phyloP scores from a whole-genome alignment of 92 coral and sea anemone genomes.

The Porites cylindrica region DNA sequence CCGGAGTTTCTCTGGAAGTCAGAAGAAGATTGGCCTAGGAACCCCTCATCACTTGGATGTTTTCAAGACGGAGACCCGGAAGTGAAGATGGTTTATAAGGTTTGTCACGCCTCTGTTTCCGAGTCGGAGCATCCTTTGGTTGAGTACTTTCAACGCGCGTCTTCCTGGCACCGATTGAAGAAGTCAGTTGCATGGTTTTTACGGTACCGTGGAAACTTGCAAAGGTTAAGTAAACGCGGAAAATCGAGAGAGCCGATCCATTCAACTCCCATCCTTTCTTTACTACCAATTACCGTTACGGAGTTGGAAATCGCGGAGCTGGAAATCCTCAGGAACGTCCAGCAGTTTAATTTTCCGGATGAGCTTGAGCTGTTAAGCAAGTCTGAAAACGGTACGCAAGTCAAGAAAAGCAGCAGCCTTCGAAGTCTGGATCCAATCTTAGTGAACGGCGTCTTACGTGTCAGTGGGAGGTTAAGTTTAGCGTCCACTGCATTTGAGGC shows the following conservation, averaged over 20 bases:
- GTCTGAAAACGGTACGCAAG: not conserved
- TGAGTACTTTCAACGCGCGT: conserved; percentile 9
- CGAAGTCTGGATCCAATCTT: conserved; percentile 31
- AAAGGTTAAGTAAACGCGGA: not conserved
- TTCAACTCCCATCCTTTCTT: not conserved
- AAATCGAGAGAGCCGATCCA: not conserved
- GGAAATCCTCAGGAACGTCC: conserved; percentile 27
- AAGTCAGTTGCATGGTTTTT: conserved; percentile 48
- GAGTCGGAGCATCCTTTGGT: not conserved
- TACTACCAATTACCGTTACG: not conserved
- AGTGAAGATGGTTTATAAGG: conserved; percentile 27
- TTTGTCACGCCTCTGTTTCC: not conserved
- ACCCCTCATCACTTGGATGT: conserved; percentile 7
- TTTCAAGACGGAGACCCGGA: conserved; percentile 30
- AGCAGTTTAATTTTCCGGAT: conserved; percentile 31
- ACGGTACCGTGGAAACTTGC: not conserved
- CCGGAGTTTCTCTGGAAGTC: conserved; percentile 8
- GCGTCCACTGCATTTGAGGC: conserved; percentile 21
- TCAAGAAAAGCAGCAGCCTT: conserved; percentile 39
- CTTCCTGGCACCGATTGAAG: conserved; percentile 19
- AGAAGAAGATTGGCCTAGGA: conserved; percentile 34
- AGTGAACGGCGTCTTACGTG: conserved; percentile 40
- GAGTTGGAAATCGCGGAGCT: conserved; percentile 42
- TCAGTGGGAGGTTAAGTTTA: conserved; percentile 39
- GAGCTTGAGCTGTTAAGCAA: not conserved